Percentiles rank a stretch among this genome's conserved stretches.
Conservation (phyloP, 2,888 invertebrate genomes). For the Gymnoscelis rufifasciata region DNA sequence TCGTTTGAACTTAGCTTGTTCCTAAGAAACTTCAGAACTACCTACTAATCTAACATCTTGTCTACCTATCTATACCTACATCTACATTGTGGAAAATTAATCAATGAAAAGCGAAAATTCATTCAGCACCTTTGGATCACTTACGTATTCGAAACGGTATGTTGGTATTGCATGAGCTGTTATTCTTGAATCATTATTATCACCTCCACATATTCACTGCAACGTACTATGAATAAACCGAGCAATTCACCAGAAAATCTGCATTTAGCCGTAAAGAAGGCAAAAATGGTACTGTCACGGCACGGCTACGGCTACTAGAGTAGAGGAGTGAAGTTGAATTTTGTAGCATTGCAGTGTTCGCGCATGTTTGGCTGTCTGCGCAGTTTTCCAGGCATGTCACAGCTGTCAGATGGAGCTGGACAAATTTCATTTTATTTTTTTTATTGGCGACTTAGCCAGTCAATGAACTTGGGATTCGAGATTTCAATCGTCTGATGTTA, state of each 20-base stretch:
- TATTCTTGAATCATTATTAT: conserved; percentile 22
- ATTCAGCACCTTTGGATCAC: conserved; percentile 23
- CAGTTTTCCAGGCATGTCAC: conserved; percentile 49
- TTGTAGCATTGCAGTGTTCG: conserved; percentile 75
- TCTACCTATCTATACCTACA: neutral
- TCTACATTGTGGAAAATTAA: conserved; percentile 9
- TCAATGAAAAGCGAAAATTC: conserved; percentile 27
- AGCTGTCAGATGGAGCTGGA: conserved; percentile 12
- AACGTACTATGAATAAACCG: conserved; percentile 28
- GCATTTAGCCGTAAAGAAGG: conserved; percentile 44
- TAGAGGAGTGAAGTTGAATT: conserved; percentile 61
- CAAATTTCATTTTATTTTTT: conserved; percentile 54
- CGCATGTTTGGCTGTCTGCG: conserved; percentile 70
- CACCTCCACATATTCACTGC: conserved; percentile 48
- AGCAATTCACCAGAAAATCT: conserved; percentile 34
- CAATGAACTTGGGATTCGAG: conserved; percentile 50
- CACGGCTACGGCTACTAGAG: too few relatives aligned
- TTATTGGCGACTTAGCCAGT: conserved; percentile 64
- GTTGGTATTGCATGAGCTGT: conserved; percentile 2
- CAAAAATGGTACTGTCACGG: conserved; percentile 50
- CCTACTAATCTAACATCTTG: too few relatives aligned
- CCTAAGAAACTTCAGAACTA: too few relatives aligned
- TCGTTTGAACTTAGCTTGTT: too few relatives aligned
- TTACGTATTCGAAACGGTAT: conserved; percentile 13
- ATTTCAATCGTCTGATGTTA: conserved; percentile 18